These are phyloP conservation scores for Forbesichthys papilliferus DNA, from an alignment of 2,113 vertebrate species.

Conservation along the genomic window DNA sequence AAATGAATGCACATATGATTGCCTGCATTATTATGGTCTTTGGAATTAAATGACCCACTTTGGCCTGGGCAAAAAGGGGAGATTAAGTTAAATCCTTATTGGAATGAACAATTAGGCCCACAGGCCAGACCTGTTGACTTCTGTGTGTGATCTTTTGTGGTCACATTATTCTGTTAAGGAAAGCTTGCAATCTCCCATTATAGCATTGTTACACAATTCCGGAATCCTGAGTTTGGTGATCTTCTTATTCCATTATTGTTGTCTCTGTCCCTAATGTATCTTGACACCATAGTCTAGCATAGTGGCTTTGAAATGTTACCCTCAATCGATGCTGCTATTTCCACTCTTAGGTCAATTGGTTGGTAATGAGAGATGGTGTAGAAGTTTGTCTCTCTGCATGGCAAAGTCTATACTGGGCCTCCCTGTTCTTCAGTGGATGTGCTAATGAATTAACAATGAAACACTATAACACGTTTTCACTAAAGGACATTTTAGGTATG, in stretches of 20 bases:
- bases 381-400: slow-evolving; percentile 38
- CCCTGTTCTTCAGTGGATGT: slow-evolving; percentile 24
- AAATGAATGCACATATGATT: slow-evolving; percentile 46
- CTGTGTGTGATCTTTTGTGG: neutral
- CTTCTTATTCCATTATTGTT: slow-evolving; percentile 53
- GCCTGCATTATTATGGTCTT: slow-evolving; percentile 39
- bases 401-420: slow-evolving; percentile 63
- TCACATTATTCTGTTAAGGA: slow-evolving; percentile 11
- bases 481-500: slow-evolving; percentile 52
- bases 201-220: slow-evolving; percentile 26
- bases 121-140: neutral
- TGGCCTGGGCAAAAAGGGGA: neutral
- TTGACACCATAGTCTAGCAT: slow-evolving; percentile 63
- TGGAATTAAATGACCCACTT: slow-evolving; percentile 34
- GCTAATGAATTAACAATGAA: slow-evolving; percentile 72
- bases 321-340: slow-evolving; percentile 71
- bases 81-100: neutral
- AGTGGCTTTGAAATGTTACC: slow-evolving; percentile 67
- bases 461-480: slow-evolving; percentile 46
- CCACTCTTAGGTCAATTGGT: slow-evolving; percentile 70
- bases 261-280: slow-evolving; percentile 52
- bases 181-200: neutral
- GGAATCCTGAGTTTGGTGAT: slow-evolving; percentile 27
- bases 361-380: slow-evolving; percentile 68
- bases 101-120: slow-evolving; percentile 5